phyloP scores from a whole-genome alignment of 30 jellyfish, hydroid and myxozoan genomes.

The Hydractinia echinata region DNA sequence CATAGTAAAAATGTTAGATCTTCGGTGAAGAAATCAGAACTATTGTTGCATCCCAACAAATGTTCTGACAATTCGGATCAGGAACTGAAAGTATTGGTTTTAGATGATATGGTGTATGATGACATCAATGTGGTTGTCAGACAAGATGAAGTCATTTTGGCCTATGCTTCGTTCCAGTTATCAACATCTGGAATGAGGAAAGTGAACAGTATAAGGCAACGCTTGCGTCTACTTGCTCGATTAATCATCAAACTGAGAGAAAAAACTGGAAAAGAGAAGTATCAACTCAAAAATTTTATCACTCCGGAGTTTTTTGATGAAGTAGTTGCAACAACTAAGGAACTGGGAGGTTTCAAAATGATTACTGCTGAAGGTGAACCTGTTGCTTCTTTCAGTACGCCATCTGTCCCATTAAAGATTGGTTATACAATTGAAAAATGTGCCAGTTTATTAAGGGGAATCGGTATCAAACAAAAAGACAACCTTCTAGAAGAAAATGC shows the following conservation, averaged over 20 bases:
- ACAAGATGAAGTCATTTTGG: constrained; percentile 24
- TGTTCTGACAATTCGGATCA: constrained; percentile 14
- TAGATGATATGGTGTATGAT: constrained; percentile 36
- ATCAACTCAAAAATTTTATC: constrained; percentile 22
- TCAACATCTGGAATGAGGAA: constrained; percentile 30
- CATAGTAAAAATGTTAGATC: constrained; percentile 15
- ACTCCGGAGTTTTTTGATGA: constrained; percentile 33
- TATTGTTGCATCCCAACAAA: constrained; percentile 31
- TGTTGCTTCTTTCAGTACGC: constrained; percentile 29
- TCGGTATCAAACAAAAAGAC: constrained; percentile 19
- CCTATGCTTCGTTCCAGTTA: constrained; percentile 31
- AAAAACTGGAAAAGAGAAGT: not conserved
- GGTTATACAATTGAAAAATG: constrained; percentile 30
- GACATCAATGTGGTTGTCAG: constrained; percentile 28
- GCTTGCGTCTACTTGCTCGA: constrained; percentile 47
- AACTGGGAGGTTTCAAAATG: constrained; percentile 20
- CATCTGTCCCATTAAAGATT: constrained; percentile 25
- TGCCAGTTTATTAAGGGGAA: constrained; percentile 33
- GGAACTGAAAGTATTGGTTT: not conserved
- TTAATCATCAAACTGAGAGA: constrained; percentile 28
- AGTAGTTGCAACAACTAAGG: constrained; percentile 31
- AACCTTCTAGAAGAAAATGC: not conserved
- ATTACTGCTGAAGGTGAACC: constrained; percentile 17
- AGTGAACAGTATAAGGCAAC: constrained; percentile 24
- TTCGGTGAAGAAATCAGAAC: constrained; percentile 27